Conservation (phyloP, 1,140 invertebrate species). For the Neoseiulus cucumeris region DNA sequence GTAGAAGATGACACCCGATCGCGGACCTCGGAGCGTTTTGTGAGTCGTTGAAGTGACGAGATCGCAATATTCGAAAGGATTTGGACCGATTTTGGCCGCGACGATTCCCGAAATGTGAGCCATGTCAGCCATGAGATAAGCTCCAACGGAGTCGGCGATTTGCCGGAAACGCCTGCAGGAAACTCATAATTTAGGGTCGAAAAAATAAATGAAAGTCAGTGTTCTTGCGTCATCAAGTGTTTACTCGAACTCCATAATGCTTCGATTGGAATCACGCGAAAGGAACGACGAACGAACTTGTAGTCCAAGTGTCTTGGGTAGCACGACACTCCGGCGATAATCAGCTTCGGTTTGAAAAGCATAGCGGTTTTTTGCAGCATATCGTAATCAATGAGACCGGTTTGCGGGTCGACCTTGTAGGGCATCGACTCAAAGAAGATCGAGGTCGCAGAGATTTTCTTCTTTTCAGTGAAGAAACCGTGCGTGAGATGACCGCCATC, state of each 20-base stretch:
- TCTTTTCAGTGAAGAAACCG: conserved; percentile 69
- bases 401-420: conserved; percentile 66
- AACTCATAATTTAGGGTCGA: background rate
- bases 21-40: conserved; percentile 39
- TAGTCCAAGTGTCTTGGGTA: conserved; percentile 46
- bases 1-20: conserved; percentile 38
- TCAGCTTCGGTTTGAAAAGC: conserved; percentile 75
- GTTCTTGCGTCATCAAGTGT: background rate
- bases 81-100: conserved; percentile 37
- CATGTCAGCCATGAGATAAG: conserved; percentile 44
- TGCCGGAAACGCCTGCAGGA: conserved; percentile 32
- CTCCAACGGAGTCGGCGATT: conserved; percentile 39
- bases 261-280: background rate
- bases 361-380: conserved; percentile 54
- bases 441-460: conserved; percentile 89
- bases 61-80: conserved; percentile 42
- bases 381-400: conserved; percentile 87
- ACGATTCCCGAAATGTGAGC: conserved; percentile 45
- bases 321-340: conserved; percentile 58
- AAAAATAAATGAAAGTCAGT: background rate
- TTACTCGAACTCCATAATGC: background rate
- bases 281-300: conserved; percentile 19
- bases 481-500: conserved; percentile 93
- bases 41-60: conserved; percentile 44
- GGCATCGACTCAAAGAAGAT: conserved; percentile 97